Evolutionary conservation across 2,888 invertebrate species (phyloP), one percentile per base, ranked within the genome.

Genomic region (Patella pellucida): DNA sequence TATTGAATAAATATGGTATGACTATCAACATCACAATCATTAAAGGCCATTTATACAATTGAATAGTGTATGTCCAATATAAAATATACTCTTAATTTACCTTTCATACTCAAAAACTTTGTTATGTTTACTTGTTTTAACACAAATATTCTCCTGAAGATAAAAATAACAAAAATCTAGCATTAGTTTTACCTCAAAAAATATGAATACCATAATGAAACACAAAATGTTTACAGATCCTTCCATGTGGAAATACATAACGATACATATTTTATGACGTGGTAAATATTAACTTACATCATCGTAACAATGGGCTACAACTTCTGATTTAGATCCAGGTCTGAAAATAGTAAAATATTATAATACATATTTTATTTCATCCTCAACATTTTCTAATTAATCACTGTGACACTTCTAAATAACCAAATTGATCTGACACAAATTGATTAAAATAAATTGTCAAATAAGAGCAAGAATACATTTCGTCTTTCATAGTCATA

Each of bases 101-200:
- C 86, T 88, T 80, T 89, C 88, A 85, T 82, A 89, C 81, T 88
- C 88, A 85, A 86, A 87, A 12, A 87, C 85, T 82, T 86, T 87
- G 79, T 87, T 86, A 69, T 87, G 85, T 76, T 87, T 88, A 16
- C 82, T 78, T 68, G 88, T 87, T 52, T 84, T 77, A 2, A 87
- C 84, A 82, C 86, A 86, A 9, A 87, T 81, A 81, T 87, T 86
- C 76, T 88, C 88, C 88, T 88, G 79, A 14, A 82, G 82, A 75
- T 71, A 52, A 77, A 69, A 19, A 70, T 16, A n/a, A 51, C 5
- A 15, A 31, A 16, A 19, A 68, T 69, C 19, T 50, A 74, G 19
- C 23, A 71, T 31, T 67, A 54, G 52, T 15, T 50, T 31, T 70
- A 69, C 16, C 31, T 31, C 27, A 12, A 41, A 70, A 68, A n/a